A percentile compares a stretch with the other conserved stretches of the same genome.
Evolutionary conservation across 1,140 invertebrate genomes (phyloP).

Genomic region (Calycopis cecrops): DNA sequence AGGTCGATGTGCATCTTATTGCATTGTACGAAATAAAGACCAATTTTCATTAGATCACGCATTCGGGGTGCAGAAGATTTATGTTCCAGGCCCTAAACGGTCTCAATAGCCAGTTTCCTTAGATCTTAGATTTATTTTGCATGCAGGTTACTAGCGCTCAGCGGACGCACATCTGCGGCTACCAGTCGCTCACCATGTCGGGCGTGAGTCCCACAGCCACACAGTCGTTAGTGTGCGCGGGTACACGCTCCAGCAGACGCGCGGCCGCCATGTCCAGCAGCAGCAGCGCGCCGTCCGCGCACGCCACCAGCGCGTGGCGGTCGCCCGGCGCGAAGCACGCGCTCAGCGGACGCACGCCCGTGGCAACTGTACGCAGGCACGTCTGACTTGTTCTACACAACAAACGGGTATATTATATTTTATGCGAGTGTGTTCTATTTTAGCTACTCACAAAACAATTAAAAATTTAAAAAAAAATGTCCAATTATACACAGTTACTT

Average conservation of each 20-base stretch:
- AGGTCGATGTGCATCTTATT: no score
- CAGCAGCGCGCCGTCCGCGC: conserved; percentile 90
- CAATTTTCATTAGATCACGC: neutral
- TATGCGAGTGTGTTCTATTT: no score
- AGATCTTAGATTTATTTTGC: no score
- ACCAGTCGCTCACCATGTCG: conserved; percentile 86
- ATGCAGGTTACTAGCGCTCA: conserved; percentile 90
- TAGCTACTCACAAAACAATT: no score
- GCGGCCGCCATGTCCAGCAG: conserved; percentile 92
- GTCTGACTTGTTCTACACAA: conserved; percentile 80
- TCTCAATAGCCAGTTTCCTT: no score
- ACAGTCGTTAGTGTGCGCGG: conserved; percentile 87
- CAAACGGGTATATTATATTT: conserved; percentile 11
- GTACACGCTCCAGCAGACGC: conserved; percentile 84
- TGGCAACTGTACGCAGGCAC: conserved; percentile 87
- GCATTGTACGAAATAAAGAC: no score
- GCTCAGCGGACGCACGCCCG: conserved; percentile 83
- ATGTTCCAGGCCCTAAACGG: no score
- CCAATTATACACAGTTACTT: no score
- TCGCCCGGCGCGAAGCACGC: conserved; percentile 94
- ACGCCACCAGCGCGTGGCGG: conserved; percentile 90
- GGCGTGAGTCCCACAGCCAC: conserved; percentile 86
- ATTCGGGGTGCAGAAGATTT: no score
- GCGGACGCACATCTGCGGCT: conserved; percentile 82
- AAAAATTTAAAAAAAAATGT: no score